Conservation (phyloP, 2,113 vertebrate species). For the Pedionomus torquatus region DNA sequence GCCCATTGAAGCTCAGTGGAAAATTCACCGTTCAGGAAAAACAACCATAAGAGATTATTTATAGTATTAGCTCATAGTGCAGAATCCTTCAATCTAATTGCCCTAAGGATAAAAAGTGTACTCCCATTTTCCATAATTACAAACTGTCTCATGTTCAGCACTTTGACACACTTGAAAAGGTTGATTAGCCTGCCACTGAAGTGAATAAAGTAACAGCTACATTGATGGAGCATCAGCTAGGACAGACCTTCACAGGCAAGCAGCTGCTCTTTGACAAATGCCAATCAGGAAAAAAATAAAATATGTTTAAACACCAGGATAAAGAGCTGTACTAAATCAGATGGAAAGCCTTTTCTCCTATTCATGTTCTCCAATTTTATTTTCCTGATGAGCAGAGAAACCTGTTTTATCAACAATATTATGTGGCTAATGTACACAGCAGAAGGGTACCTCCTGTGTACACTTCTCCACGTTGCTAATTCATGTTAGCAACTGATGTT, state of each 20-base stretch:
- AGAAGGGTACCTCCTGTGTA: neutral
- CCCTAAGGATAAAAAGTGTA: neutral
- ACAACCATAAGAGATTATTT: neutral
- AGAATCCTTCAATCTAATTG: constrained; percentile 34
- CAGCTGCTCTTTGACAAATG: constrained; percentile 29
- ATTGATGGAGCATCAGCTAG: neutral
- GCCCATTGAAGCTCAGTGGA: neutral
- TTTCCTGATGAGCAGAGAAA: neutral
- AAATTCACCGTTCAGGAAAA: constrained; percentile 23
- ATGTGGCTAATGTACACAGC: neutral
- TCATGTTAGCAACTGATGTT: neutral
- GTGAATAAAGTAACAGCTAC: constrained; percentile 22
- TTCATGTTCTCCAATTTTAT: neutral
- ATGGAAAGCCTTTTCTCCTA: constrained; percentile 11
- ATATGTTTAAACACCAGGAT: neutral
- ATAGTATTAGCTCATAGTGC: neutral
- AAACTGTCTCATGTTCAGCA: neutral
- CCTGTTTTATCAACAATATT: neutral
- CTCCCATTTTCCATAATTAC: constrained; percentile 40
- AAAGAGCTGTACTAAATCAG: constrained; percentile 22
- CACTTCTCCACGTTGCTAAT: neutral
- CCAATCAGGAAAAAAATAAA: neutral
- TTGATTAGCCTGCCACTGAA: constrained; percentile 6
- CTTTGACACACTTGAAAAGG: constrained; percentile 28
- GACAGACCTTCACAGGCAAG: neutral